Evolutionary conservation across 1,140 invertebrate species (phyloP), one percentile per base, ranked within the genome.

Genomic region (Trachymyrmex cornetzi): DNA sequence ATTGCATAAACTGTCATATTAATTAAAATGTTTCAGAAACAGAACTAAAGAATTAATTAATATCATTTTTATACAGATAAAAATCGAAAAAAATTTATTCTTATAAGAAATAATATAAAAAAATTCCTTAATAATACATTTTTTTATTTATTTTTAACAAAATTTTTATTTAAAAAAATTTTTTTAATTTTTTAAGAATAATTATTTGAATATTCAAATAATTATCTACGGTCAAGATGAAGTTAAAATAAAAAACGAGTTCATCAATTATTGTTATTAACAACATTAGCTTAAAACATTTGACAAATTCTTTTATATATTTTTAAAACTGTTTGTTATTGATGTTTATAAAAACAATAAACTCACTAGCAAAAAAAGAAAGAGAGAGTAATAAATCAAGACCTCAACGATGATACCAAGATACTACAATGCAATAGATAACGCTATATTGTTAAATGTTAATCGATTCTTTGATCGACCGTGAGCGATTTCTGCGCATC

Each of bases 231-330:
- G 5, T 66, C 5, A 16, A 77, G 19, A 87, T 57, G 22, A 85
- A 48, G 14, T 24, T 34, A 14, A 87, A 27, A 86, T 87, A 59
- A 34, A 80, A 63, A 67, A n/a, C n/a, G n/a, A 0, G 55, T 11
- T 81, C 27, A 44, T 48, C 22, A 14, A 89, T 88, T 75, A 30
- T 22, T 7, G 61, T 77, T 81, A 86, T 81, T 64, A 44, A 64
- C 22, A 1, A 89, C 71, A 34, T 34, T 34, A 34, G 6, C 71
- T 12, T 12, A 19, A 1, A 27, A 11, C 22, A 48, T 67, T 74
- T 66, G 22, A 55, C 24, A 9, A 84, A 87, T 77, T 63, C 30
- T 57, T 24, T 63, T 5, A 34, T 57, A 85, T 61, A 63, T 27
- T 50, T 14, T n/a, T 27, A 72, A 22, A 55, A 53, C 11, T 66